Conservation (phyloP, 2,113 vertebrate genomes). For the Acanthisitta chloris region DNA sequence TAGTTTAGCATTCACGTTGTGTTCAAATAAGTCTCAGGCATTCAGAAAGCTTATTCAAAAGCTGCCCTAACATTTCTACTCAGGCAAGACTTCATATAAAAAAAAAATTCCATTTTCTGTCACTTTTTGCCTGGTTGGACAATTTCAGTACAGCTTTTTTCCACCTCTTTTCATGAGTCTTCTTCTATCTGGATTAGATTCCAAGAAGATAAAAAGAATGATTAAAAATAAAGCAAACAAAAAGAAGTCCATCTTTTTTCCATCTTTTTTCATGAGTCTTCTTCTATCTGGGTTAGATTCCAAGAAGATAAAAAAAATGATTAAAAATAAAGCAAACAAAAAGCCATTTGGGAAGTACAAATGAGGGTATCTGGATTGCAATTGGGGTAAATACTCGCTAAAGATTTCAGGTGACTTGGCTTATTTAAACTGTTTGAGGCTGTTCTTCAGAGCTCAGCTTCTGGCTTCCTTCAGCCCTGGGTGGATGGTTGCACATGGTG, state of each 20-base stretch:
- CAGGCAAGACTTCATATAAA: neutral
- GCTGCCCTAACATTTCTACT: neutral
- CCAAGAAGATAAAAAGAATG: too few relatives aligned
- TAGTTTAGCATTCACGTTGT: neutral
- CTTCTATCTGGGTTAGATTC: neutral
- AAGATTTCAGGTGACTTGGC: neutral
- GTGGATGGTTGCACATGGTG: rapidly evolving
- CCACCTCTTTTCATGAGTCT: neutral
- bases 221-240: too few relatives aligned
- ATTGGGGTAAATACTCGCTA: neutral
- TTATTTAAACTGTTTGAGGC: neutral
- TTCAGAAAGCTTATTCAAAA: neutral
- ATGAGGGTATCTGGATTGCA: neutral
- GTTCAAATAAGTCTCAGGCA: neutral
- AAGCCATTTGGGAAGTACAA: neutral
- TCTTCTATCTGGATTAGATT: neutral
- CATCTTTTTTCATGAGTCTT: neutral
- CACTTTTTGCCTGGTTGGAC: neutral
- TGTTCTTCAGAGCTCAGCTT: neutral
- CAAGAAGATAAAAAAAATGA: neutral
- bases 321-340: neutral
- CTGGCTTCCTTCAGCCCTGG: neutral
- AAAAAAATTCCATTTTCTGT: neutral
- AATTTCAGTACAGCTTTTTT: neutral
- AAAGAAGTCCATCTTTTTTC: too few relatives aligned